Evolutionary conservation across 2,888 invertebrate genomes (phyloP).

Genomic region (Polyommatus icarus): DNA sequence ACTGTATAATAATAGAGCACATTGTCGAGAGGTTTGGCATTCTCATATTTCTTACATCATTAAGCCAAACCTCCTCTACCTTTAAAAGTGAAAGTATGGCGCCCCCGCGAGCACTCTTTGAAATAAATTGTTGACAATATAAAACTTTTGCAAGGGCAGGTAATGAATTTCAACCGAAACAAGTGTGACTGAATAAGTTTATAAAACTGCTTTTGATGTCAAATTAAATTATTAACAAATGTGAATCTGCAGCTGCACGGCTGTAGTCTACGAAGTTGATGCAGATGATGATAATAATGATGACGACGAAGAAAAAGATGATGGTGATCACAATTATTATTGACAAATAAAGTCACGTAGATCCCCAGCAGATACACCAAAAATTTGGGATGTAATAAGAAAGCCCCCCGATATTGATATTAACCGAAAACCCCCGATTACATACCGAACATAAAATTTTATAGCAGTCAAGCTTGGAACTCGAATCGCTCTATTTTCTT

Average conservation of each 20-base stretch:
- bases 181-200: background rate
- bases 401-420: conserved; percentile 1
- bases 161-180: conserved; percentile 12
- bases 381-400: background rate
- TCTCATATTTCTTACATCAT: conserved; percentile 73
- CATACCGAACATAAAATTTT: conserved; percentile 32
- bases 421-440: conserved; percentile 23
- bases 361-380: background rate
- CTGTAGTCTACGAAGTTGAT: background rate
- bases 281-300: background rate
- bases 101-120: conserved; percentile 38
- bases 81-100: conserved; percentile 41
- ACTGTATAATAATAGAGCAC: conserved; percentile 49
- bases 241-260: background rate
- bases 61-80: conserved; percentile 51
- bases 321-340: background rate
- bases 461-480: conserved; percentile 37
- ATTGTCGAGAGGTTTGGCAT: conserved; percentile 49
- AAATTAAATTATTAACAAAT: too few species aligned
- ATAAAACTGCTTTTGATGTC: background rate
- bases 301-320: background rate
- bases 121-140: conserved; percentile 48
- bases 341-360: background rate
- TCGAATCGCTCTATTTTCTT: conserved; percentile 42
- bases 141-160: conserved; percentile 17